Conservation (phyloP, 1,140 invertebrate genomes). For the Apocrypta bakeri region DNA sequence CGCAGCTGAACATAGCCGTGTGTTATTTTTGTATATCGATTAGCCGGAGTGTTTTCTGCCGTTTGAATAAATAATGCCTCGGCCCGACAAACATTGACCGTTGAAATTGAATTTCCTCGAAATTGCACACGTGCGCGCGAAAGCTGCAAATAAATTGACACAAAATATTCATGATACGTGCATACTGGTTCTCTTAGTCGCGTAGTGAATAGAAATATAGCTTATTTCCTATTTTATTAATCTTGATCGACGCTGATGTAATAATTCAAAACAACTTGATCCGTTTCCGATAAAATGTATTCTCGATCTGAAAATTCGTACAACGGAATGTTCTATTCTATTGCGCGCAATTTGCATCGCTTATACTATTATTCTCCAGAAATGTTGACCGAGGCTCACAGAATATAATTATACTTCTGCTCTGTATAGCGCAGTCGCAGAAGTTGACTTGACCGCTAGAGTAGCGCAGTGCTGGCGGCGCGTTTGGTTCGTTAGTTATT, state of each 20-base stretch:
- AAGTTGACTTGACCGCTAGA: conserved; percentile 1
- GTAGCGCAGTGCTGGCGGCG: conserved; percentile 5
- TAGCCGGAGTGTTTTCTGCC: background rate
- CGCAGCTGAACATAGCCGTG: no score
- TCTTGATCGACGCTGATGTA: background rate
- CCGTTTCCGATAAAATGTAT: no score
- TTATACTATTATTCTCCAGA: background rate
- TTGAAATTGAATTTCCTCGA: conserved; percentile 36
- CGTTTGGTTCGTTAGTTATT: conserved; percentile 57
- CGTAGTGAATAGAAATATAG: background rate
- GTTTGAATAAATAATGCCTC: conserved; percentile 31
- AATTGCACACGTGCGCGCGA: background rate
- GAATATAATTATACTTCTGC: background rate
- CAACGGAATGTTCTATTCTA: no score
- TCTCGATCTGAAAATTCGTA: no score
- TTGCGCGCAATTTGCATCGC: background rate
- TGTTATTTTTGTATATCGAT: conserved; percentile 42
- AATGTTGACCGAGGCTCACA: background rate
- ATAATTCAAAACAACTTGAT: background rate
- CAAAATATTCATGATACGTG: conserved; percentile 26
- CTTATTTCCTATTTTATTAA: background rate
- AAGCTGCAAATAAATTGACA: conserved; percentile 11
- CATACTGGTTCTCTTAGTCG: background rate
- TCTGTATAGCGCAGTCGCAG: background rate
- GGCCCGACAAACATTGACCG: conserved; percentile 34